Evolutionary conservation across 2,113 vertebrate species (phyloP).

Genomic region (Callionymus lyra): DNA sequence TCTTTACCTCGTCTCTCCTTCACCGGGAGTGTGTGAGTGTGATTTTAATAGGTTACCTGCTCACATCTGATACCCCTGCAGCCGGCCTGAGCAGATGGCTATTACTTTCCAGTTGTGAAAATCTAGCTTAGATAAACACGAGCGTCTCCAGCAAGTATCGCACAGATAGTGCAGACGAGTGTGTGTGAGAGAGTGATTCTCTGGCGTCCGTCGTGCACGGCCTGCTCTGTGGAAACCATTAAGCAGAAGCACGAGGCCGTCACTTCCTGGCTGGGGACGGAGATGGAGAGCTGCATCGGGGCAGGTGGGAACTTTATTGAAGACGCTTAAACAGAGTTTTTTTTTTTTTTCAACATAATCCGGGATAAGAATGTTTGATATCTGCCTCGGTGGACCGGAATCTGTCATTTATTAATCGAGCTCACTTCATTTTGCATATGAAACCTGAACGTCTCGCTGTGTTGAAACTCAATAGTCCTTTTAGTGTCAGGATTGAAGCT

Average conservation of each 20-base stretch:
- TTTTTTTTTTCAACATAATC: neutral
- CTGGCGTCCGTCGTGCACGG: constrained; percentile 56
- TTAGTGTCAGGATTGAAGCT: constrained; percentile 52
- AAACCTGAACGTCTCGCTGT: constrained; percentile 50
- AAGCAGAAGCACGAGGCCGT: constrained; percentile 61
- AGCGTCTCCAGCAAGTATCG: constrained; percentile 14
- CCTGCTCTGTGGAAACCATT: constrained; percentile 68
- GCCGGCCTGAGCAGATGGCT: constrained; percentile 61
- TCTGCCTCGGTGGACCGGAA: neutral
- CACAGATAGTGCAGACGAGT: constrained; percentile 9
- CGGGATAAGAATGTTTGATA: neutral
- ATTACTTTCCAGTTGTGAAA: constrained; percentile 72
- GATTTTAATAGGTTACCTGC: constrained; percentile 67
- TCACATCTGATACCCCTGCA: constrained; percentile 57
- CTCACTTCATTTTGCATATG: constrained; percentile 44
- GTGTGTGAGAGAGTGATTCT: constrained; percentile 38
- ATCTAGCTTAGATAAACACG: constrained; percentile 67
- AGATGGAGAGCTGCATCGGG: constrained; percentile 50
- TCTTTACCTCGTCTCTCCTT: constrained; percentile 31
- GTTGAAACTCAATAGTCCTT: constrained; percentile 64
- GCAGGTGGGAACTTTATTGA: constrained; percentile 43
- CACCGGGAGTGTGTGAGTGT: constrained; percentile 22
- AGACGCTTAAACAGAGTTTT: neutral
- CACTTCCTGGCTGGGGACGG: constrained; percentile 55
- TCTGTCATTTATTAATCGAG: constrained; percentile 51